Conservation (phyloP, 2,888 invertebrate species). For the Tenthredo mesomela region DNA sequence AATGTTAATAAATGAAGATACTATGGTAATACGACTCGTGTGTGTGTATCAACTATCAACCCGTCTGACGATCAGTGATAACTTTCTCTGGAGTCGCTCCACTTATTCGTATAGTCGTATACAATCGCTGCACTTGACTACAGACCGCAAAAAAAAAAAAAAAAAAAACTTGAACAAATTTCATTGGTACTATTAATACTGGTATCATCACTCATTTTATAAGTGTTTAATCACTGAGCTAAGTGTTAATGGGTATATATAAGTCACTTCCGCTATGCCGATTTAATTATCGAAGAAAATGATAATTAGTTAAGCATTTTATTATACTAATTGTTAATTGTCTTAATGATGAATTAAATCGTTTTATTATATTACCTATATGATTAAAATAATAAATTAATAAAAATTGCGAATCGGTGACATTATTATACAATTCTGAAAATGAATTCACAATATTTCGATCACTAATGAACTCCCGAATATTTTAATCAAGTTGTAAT, state of each 20-base stretch:
- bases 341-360: not conserved
- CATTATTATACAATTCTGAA: no score
- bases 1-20: no score
- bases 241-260: no score
- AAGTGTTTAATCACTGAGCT: no score
- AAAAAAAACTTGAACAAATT: not conserved
- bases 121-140: constrained; percentile 54
- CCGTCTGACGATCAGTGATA: constrained; percentile 57
- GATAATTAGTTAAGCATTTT: not conserved
- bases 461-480: not conserved
- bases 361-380: not conserved
- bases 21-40: not conserved
- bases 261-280: not conserved
- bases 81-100: constrained; percentile 72
- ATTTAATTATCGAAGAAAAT: not conserved
- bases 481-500: not conserved
- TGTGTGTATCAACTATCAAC: constrained; percentile 27
- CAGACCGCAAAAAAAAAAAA: constrained; percentile 32
- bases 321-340: not conserved
- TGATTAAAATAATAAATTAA: not conserved
- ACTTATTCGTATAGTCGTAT: constrained; percentile 63
- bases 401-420: not conserved
- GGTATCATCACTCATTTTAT: not conserved
- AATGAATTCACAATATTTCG: not conserved
- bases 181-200: not conserved